phyloP scores from a whole-genome alignment of 2,888 invertebrate species.

The Morpho deidamia region DNA sequence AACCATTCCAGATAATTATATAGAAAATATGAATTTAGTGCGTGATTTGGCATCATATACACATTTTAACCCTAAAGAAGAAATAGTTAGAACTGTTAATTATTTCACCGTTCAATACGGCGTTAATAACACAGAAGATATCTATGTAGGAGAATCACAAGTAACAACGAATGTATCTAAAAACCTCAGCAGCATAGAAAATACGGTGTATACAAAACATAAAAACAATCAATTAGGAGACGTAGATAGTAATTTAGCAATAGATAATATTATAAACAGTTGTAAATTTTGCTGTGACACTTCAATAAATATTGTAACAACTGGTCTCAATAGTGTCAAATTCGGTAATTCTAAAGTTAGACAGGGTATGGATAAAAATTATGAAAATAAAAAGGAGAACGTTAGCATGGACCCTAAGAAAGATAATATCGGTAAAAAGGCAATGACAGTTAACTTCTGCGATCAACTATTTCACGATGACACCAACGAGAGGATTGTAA shows the following conservation, averaged over 20 bases:
- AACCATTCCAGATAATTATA: slow-evolving; percentile 36
- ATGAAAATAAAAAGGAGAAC: slow-evolving; percentile 24
- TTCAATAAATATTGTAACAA: slow-evolving; percentile 11
- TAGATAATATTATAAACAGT: slow-evolving; percentile 30
- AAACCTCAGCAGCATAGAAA: slow-evolving; percentile 9
- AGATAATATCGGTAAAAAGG: slow-evolving; percentile 20
- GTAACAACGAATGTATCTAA: slow-evolving; percentile 2
- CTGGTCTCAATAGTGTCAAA: slow-evolving; percentile 22
- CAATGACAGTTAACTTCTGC: slow-evolving; percentile 42
- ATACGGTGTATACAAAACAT: background rate
- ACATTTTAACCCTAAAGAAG: slow-evolving; percentile 36
- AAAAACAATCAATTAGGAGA: slow-evolving; percentile 21
- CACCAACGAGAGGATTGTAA: slow-evolving; percentile 35
- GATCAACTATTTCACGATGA: slow-evolving; percentile 35
- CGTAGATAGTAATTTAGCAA: slow-evolving; percentile 21
- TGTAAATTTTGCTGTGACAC: slow-evolving; percentile 50
- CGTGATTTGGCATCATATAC: slow-evolving; percentile 55
- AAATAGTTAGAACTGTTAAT: slow-evolving; percentile 48
- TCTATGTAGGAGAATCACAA: slow-evolving; percentile 27
- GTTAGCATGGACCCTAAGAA: slow-evolving; percentile 27
- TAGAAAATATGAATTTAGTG: slow-evolving; percentile 43
- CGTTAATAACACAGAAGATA: slow-evolving; percentile 20
- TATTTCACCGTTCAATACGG: slow-evolving; percentile 58
- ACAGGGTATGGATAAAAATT: slow-evolving; percentile 36
- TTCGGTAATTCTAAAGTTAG: slow-evolving; percentile 39